A percentile compares a stretch with the other conserved stretches of the same genome.
phyloP scores from a whole-genome alignment of 1,140 invertebrate species.

The Micrasema minimum region DNA sequence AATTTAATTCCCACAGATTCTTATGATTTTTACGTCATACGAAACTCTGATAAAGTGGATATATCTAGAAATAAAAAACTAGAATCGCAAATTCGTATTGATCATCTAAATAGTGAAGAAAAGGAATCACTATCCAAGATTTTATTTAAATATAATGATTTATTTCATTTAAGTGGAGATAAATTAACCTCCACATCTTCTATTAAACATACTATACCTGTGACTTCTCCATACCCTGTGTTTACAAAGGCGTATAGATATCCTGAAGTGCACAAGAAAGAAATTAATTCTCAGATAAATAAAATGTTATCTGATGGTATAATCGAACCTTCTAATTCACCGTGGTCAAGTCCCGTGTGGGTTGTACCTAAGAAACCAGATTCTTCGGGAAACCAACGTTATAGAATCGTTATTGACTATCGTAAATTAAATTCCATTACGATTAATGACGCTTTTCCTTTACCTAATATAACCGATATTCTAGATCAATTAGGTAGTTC shows the following conservation, averaged over 20 bases:
- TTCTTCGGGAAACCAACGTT: constrained; percentile 59
- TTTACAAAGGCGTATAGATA: constrained; percentile 56
- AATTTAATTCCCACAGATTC: background rate
- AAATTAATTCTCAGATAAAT: constrained; percentile 59
- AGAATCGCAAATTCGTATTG: background rate
- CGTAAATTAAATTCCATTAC: constrained; percentile 58
- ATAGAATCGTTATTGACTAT: constrained; percentile 59
- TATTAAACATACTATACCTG: background rate
- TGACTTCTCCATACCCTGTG: background rate
- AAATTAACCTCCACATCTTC: background rate
- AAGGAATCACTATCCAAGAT: background rate
- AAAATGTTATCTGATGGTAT: constrained; percentile 60
- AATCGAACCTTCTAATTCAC: constrained; percentile 56
- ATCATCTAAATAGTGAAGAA: background rate
- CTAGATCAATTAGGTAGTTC: constrained; percentile 56
- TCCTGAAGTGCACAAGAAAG: constrained; percentile 58
- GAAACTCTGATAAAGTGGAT: background rate
- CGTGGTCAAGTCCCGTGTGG: constrained; percentile 58
- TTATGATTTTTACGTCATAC: constrained; percentile 4
- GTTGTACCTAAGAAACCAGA: constrained; percentile 60
- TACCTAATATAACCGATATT: constrained; percentile 64
- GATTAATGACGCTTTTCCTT: constrained; percentile 62
- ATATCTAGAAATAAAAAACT: background rate
- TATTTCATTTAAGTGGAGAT: background rate
- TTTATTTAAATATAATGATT: background rate